These are phyloP conservation scores for Bombus vancouverensis DNA, from an alignment of 1,140 invertebrate species.

Conservation along the genomic window DNA sequence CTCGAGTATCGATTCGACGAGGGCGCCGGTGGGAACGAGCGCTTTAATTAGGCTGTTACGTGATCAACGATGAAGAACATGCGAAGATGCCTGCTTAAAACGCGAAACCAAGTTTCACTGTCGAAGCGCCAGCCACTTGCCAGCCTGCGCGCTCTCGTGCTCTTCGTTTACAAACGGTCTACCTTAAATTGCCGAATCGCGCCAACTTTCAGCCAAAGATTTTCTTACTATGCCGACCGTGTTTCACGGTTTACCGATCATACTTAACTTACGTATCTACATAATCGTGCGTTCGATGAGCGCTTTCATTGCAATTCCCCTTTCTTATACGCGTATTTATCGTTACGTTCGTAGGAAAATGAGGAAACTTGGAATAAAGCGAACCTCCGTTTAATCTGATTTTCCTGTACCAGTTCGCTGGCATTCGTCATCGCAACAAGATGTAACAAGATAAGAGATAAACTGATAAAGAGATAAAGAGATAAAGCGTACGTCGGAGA, in stretches of 20 bases:
- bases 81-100: slow-evolving; percentile 26
- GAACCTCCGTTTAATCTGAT: too few species aligned
- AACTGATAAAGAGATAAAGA: too few species aligned
- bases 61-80: slow-evolving; percentile 36
- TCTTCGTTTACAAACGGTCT: neutral
- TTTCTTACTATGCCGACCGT: too few species aligned
- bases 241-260: neutral
- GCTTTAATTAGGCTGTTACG: slow-evolving; percentile 46
- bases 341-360: too few species aligned
- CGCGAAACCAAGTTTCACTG: neutral
- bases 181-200: too few species aligned
- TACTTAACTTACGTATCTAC: neutral
- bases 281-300: neutral
- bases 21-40: neutral
- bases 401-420: too few species aligned
- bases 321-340: neutral
- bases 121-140: slow-evolving; percentile 1
- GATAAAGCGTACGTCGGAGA: too few species aligned
- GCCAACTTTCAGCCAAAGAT: neutral
- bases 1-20: slow-evolving; percentile 35
- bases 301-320: neutral
- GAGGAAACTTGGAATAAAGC: too few species aligned
- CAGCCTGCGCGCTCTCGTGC: too few species aligned
- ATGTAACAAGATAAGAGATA: neutral
- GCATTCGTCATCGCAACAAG: too few species aligned